Evolutionary conservation across 35 echinoderm and acorn worm genomes (phyloP).

Genomic region (Anneissia japonica): DNA sequence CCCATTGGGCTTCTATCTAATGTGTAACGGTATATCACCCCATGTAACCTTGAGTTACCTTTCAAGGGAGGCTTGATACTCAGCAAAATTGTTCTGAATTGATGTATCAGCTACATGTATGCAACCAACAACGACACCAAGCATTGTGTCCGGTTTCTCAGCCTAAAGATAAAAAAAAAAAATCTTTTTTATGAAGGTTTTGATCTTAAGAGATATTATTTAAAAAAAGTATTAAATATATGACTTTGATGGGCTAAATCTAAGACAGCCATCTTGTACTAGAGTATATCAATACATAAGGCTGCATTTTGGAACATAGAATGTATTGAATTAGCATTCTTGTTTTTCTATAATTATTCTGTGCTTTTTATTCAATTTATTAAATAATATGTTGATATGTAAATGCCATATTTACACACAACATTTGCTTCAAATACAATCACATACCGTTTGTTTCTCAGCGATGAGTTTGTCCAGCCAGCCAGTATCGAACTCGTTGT

Average conservation of each 20-base stretch:
- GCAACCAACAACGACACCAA: conserved; percentile 74
- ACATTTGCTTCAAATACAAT: no score
- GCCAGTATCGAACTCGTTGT: conserved; percentile 76
- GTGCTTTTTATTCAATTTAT: no score
- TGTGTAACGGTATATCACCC: no score
- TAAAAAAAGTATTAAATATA: neutral
- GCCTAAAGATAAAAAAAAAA: conserved; percentile 48
- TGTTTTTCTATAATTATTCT: no score
- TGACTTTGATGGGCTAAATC: neutral
- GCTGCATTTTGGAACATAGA: neutral
- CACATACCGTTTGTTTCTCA: conserved; percentile 91
- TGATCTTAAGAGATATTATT: neutral
- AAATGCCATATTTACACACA: no score
- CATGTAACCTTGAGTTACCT: no score
- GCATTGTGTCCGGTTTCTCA: conserved; percentile 81
- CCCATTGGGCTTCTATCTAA: no score
- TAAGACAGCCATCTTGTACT: neutral
- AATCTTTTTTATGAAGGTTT: no score
- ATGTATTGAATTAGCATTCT: no score
- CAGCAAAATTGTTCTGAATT: conserved; percentile 69
- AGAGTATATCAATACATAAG: neutral
- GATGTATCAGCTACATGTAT: conserved; percentile 81
- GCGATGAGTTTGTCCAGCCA: conserved; percentile 92
- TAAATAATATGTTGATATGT: no score
- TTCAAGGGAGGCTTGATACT: conserved; percentile 68